phyloP scores from a whole-genome alignment of 2,797 vertebrate species.

The Sebastes minor region DNA sequence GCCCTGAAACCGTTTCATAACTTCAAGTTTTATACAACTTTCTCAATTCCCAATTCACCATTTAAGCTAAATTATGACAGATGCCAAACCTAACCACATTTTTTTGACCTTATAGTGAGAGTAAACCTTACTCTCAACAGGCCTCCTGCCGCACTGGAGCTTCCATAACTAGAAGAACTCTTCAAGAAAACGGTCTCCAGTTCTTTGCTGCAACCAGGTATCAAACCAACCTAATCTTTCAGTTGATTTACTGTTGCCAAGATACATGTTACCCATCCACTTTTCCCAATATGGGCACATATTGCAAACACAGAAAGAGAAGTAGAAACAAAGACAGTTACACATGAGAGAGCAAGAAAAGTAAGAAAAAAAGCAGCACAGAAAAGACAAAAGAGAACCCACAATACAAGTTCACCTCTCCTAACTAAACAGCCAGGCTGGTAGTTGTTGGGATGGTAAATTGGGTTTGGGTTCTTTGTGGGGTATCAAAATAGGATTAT shows the following conservation, averaged over 20 bases:
- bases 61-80: neutral
- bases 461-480: constrained; percentile 66
- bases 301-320: constrained; percentile 23
- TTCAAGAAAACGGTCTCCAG: neutral
- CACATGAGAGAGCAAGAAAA: constrained; percentile 17
- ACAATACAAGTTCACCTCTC: constrained; percentile 31
- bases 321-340: constrained; percentile 29
- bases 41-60: neutral
- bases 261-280: constrained; percentile 22
- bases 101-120: neutral
- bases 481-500: constrained; percentile 79
- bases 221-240: constrained; percentile 1
- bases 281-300: constrained; percentile 37
- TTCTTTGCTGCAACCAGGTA: neutral
- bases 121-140: neutral
- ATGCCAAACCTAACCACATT: neutral
- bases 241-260: constrained; percentile 45
- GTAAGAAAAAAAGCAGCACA: neutral
- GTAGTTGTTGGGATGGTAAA: constrained; percentile 56
- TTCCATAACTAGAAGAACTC: neutral
- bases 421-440: constrained; percentile 40
- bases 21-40: neutral
- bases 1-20: neutral
- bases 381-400: constrained; percentile 19
- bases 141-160: neutral